phyloP scores from a whole-genome alignment of 2,797 vertebrate species.

The Sebastes baramenuke region DNA sequence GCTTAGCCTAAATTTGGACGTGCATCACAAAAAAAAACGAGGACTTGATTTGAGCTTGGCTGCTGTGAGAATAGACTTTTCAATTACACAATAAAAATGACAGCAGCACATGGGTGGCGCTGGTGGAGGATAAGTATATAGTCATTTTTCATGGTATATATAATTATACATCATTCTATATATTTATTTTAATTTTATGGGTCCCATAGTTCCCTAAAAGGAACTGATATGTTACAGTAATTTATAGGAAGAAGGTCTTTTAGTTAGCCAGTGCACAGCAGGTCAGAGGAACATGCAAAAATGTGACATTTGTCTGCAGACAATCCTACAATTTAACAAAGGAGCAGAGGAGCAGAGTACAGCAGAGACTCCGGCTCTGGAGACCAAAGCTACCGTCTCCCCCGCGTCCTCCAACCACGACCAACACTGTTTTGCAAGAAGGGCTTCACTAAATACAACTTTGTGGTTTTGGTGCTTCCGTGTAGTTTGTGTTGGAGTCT shows the following conservation, averaged over 20 bases:
- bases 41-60: background rate
- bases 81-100: background rate
- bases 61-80: background rate
- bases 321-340: background rate
- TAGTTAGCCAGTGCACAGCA: background rate
- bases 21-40: background rate
- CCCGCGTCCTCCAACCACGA: accelerated
- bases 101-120: background rate
- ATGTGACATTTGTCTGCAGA: background rate
- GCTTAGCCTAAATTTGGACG: background rate
- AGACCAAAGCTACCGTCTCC: too few species aligned
- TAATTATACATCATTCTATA: background rate
- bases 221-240: background rate
- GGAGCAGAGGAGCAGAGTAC: too few species aligned
- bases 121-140: background rate
- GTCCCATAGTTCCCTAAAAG: background rate
- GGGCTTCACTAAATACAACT: too few species aligned
- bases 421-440: too few species aligned
- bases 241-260: background rate
- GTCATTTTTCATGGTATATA: background rate
- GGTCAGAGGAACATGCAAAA: background rate
- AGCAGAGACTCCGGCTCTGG: too few species aligned
- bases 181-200: background rate
- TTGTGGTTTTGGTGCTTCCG: too few species aligned
- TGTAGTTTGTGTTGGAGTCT: too few species aligned